Percentiles rank a stretch among this genome's conserved stretches.
These are phyloP conservation scores for human (Homo sapiens) DNA, from an alignment of 2,113 vertebrate species.

Conservation along the genomic window GRCh38 chr3:15938501-15939000, in stretches of 20 bases:
- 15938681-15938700: background rate
- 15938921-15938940: background rate
- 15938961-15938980: background rate
- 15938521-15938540: background rate
- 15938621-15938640: background rate
- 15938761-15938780: background rate
- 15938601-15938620: background rate
- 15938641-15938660: background rate
- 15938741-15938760: background rate
- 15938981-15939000: background rate
- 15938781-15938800: background rate
- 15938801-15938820: background rate
- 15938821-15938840: background rate
- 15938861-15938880: slow-evolving; percentile 42
- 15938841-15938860: slow-evolving; percentile 7
- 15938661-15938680: background rate
- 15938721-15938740: background rate
- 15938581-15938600: background rate
- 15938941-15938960: background rate
- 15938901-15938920: background rate
- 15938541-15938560: background rate
- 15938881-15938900: background rate
- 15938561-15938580: background rate
- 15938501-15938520: background rate
- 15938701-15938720: background rate